Base-by-base conservation (phyloP, 2,797 vertebrate genomes). In the Capromys pilorides region DNA sequence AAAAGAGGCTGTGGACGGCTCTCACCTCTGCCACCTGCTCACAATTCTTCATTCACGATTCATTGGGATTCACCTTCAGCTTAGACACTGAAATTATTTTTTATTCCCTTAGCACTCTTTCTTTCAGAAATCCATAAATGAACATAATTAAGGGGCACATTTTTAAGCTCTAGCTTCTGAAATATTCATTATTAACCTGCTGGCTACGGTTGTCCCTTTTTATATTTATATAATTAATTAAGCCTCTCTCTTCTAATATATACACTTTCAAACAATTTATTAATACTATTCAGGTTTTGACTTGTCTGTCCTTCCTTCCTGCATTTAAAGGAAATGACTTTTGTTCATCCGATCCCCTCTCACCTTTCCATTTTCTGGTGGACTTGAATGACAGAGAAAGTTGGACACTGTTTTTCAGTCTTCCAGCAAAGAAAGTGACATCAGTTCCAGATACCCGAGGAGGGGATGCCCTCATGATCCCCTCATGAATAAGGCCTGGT, bases 101-200 rank as follows among this genome's bases (percentile, higher is more conserved):
- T 97, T 93, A 94, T 88, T 71, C 45, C 64, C 96, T 94, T 96
- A 96, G 67, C 93, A 96, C 36, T 71, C 41, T 97, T 92, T 94
- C 96, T 88, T 95, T 82, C 94, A 97, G 83, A 95, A 95, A 96
- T 96, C 94, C 97, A 18, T 90, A 97, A 92, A 94, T 95, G 93
- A 96, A 96, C 81, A 95, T 96, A 91, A 90, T 97, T 98, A 96
- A 94, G 94, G 95, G 92, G 96, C 41, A 96, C 88, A 95, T 94
- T 95, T 98, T 98, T 94, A 95, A 97, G 93, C 57, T 67, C 9
- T 87, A 66, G 21, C 87, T 98, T 98, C 96, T 98, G 94, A 98
- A 98, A 98, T 98, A 98, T 97, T 97, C 67, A 98, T 97, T 97
- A 97, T 93, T 92, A 94, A 97, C 94, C 96, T 97, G 28, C 79